phyloP scores from a whole-genome alignment of 2,888 invertebrate genomes.

The Philaethria dido region DNA sequence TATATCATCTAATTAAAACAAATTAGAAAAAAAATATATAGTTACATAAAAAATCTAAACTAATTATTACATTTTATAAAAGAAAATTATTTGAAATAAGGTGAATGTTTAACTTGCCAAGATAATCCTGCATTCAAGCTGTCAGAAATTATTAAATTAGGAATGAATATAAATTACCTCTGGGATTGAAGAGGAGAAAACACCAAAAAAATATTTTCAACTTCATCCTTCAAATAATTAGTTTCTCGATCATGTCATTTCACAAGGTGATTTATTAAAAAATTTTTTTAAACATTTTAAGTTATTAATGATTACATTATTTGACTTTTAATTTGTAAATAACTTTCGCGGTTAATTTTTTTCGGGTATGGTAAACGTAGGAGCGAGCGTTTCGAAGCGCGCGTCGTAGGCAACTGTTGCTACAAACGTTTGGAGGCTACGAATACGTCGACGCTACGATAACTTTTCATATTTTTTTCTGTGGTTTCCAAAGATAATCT shows the following conservation, averaged over 20 bases:
- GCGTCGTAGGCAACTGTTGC: slow-evolving; percentile 76
- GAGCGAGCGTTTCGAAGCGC: slow-evolving; percentile 67
- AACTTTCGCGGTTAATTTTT: slow-evolving; percentile 28
- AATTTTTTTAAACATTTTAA: background rate
- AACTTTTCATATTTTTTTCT: slow-evolving; percentile 3
- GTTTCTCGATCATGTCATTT: background rate
- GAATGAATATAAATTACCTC: slow-evolving; percentile 20
- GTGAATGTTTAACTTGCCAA: background rate
- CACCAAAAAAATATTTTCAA: slow-evolving; percentile 26
- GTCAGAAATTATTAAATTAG: slow-evolving; percentile 14
- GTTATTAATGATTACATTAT: slow-evolving; percentile 1
- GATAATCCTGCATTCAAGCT: slow-evolving; percentile 20
- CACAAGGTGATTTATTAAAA: slow-evolving; percentile 8
- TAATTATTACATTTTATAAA: background rate
- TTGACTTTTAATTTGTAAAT: slow-evolving; percentile 1
- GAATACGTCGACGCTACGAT: slow-evolving; percentile 15
- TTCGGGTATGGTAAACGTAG: slow-evolving; percentile 41
- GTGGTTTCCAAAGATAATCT: background rate
- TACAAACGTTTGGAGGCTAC: slow-evolving; percentile 41
- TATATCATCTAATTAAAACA: too few species aligned
- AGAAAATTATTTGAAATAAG: background rate
- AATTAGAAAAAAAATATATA: too few species aligned
- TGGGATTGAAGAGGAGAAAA: slow-evolving; percentile 27
- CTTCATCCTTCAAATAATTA: slow-evolving; percentile 21
- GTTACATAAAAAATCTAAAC: background rate